These are phyloP conservation scores for Megatriorchis doriae DNA, from an alignment of 2,113 vertebrate species.

Conservation along the genomic window DNA sequence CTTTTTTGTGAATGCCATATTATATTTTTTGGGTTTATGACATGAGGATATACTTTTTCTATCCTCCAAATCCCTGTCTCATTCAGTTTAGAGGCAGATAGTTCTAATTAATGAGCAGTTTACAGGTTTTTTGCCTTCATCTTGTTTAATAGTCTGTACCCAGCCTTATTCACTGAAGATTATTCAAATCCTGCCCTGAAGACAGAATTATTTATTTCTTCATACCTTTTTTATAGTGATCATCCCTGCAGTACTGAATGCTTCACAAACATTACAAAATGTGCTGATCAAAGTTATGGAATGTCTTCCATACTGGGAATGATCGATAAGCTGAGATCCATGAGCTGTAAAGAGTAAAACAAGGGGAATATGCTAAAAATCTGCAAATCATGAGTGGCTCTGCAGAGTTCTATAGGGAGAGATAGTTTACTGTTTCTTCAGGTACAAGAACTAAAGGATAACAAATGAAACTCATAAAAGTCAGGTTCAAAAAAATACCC, in stretches of 20 bases:
- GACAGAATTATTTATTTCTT: constrained; percentile 23
- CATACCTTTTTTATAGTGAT: background rate
- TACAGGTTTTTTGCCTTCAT: background rate
- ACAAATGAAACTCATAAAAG: background rate
- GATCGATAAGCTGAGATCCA: background rate
- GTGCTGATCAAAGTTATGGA: background rate
- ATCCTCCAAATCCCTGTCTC: background rate
- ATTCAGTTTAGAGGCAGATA: background rate
- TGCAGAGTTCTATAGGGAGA: background rate
- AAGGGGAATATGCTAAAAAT: background rate
- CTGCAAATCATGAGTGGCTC: background rate
- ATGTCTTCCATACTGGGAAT: background rate
- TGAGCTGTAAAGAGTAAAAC: background rate
- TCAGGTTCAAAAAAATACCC: background rate
- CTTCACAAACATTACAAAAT: background rate
- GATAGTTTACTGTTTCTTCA: background rate
- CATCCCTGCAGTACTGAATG: background rate
- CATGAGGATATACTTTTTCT: background rate
- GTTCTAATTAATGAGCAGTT: background rate
- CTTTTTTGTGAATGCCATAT: background rate
- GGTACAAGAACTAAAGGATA: background rate
- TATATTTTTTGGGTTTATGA: background rate
- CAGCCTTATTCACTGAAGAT: background rate
- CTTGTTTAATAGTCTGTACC: background rate
- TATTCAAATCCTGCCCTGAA: constrained; percentile 4